These are phyloP conservation scores for Physocephala rufipes DNA, from an alignment of 2,888 invertebrate species.

Conservation along the genomic window DNA sequence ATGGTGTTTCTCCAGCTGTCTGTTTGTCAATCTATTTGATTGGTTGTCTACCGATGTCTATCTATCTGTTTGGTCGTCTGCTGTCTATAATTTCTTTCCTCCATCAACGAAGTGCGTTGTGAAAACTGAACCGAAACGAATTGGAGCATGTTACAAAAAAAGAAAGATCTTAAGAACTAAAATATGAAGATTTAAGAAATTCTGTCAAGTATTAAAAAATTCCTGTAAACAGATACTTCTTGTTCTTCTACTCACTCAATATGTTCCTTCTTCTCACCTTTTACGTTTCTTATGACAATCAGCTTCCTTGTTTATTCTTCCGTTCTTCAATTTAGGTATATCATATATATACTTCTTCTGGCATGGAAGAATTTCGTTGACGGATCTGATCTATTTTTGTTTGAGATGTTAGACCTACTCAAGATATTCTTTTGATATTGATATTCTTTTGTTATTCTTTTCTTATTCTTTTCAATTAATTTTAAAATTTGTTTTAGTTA, in stretches of 20 bases:
- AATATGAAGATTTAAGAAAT: not conserved
- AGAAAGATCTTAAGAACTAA: not conserved
- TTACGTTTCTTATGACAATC: not conserved
- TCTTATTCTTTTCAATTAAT: too few species aligned
- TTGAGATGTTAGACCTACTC: too few species aligned
- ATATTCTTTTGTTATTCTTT: too few species aligned
- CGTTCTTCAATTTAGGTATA: not conserved
- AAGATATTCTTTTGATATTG: too few species aligned
- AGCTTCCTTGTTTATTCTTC: not conserved
- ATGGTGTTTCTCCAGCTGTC: too few species aligned
- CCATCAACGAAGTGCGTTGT: not conserved
- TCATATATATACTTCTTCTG: too few species aligned
- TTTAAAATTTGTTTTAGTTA: too few species aligned
- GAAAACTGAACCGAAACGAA: not conserved
- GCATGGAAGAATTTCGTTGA: too few species aligned
- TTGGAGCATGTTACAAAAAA: not conserved
- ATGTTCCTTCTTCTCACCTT: not conserved
- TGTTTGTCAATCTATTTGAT: not conserved
- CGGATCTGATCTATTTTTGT: too few species aligned
- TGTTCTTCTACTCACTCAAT: too few species aligned
- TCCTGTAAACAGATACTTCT: not conserved
- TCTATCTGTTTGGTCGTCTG: not conserved
- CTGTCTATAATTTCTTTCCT: too few species aligned
- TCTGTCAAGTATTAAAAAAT: not conserved
- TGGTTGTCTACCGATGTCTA: too few species aligned